phyloP scores from a whole-genome alignment of 2,113 vertebrate species.

The Colistium nudipinnis region DNA sequence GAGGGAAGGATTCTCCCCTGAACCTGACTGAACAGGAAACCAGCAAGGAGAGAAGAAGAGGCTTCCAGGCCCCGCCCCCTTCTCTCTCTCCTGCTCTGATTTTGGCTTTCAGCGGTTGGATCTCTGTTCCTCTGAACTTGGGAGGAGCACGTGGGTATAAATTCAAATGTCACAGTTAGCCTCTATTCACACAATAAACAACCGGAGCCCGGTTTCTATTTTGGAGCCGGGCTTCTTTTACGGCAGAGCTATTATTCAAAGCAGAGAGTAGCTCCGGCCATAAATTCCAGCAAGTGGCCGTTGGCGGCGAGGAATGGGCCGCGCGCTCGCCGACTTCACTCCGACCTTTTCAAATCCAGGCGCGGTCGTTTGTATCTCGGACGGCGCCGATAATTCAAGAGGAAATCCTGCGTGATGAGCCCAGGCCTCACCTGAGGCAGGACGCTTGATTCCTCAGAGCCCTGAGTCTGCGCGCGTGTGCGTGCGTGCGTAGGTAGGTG shows the following conservation, averaged over 20 bases:
- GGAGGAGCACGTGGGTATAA: slow-evolving; percentile 48
- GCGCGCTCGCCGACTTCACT: slow-evolving; percentile 65
- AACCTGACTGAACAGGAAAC: too few species aligned
- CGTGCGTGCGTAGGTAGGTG: too few species aligned
- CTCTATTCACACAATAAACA: slow-evolving; percentile 59
- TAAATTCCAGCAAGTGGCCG: slow-evolving; percentile 77
- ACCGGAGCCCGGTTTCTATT: slow-evolving; percentile 52
- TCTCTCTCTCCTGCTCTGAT: background rate
- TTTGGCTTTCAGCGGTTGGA: background rate
- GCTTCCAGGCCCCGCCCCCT: too few species aligned
- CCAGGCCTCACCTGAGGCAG: background rate
- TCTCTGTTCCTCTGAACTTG: slow-evolving; percentile 1
- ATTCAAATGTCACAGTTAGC: slow-evolving; percentile 68
- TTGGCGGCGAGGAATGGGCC: slow-evolving; percentile 58
- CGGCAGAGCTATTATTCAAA: slow-evolving; percentile 69
- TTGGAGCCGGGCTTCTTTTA: slow-evolving; percentile 63
- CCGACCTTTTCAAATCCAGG: slow-evolving; percentile 80
- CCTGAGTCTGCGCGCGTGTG: too few species aligned
- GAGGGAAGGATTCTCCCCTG: too few species aligned
- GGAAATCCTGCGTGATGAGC: slow-evolving; percentile 63
- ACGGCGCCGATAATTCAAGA: slow-evolving; percentile 72
- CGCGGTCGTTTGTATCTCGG: slow-evolving; percentile 76
- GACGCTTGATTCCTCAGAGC: too few species aligned
- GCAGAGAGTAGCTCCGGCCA: slow-evolving; percentile 68
- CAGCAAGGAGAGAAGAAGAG: background rate